phyloP scores from a whole-genome alignment of 2,888 invertebrate genomes.

The Buathra laborator region DNA sequence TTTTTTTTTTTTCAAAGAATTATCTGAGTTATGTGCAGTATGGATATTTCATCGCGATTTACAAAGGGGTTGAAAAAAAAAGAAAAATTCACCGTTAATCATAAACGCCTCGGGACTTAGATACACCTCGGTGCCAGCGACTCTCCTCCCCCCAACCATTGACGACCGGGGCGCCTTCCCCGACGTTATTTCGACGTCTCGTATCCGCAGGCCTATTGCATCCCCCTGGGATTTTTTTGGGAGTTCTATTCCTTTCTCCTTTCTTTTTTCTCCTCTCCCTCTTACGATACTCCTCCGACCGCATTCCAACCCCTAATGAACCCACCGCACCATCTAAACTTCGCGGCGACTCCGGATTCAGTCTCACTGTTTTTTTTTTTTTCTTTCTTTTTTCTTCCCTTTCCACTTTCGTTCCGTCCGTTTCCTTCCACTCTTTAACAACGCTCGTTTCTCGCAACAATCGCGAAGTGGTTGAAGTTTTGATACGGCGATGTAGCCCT shows the following conservation, averaged over 20 bases:
- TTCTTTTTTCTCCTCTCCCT: slow-evolving; percentile 28
- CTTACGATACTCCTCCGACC: slow-evolving; percentile 61
- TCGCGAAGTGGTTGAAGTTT: slow-evolving; percentile 77
- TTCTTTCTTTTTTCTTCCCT: slow-evolving; percentile 39
- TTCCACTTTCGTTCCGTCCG: slow-evolving; percentile 29
- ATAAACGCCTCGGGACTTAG: slow-evolving; percentile 60
- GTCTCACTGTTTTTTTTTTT: slow-evolving; percentile 50
- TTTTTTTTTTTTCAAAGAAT: not conserved
- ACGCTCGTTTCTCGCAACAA: slow-evolving; percentile 73
- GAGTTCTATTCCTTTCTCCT: slow-evolving; percentile 56
- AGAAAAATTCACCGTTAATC: slow-evolving; percentile 61
- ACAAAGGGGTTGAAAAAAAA: slow-evolving; percentile 37
- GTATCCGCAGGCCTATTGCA: slow-evolving; percentile 79
- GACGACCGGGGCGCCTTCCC: slow-evolving; percentile 60
- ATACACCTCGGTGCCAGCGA: slow-evolving; percentile 47
- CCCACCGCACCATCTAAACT: slow-evolving; percentile 76
- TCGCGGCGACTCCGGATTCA: slow-evolving; percentile 71
- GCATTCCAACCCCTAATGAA: slow-evolving; percentile 77
- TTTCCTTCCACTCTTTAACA: slow-evolving; percentile 60
- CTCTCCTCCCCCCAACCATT: slow-evolving; percentile 20
- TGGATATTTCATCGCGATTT: slow-evolving; percentile 26
- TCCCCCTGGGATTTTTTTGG: slow-evolving; percentile 76
- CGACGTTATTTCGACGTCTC: slow-evolving; percentile 78
- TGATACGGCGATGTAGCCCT: slow-evolving; percentile 30
- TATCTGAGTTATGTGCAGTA: slow-evolving; percentile 1